These are phyloP conservation scores for Dynastes tityus DNA, from an alignment of 2,888 invertebrate genomes.

Conservation along the genomic window DNA sequence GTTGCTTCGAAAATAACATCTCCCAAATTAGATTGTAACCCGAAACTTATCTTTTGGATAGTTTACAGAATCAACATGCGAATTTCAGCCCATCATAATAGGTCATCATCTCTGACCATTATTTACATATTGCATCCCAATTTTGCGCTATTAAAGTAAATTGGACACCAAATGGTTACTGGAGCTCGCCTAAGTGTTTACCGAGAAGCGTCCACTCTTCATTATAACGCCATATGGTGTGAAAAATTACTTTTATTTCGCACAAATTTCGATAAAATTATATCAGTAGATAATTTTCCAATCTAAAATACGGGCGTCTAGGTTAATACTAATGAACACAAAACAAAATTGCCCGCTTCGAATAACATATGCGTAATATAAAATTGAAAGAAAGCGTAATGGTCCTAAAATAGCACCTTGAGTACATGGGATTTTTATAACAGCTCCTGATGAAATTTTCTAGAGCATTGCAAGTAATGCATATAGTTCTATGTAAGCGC, in stretches of 20 bases:
- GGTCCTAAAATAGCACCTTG: not conserved
- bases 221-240: slow-evolving; percentile 39
- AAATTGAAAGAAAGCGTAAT: not conserved
- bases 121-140: slow-evolving; percentile 31
- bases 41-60: slow-evolving; percentile 7
- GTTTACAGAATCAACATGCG: slow-evolving; percentile 13
- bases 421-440: not conserved
- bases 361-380: not conserved
- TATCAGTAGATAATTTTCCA: not conserved
- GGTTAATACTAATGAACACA: not conserved
- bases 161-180: slow-evolving; percentile 32
- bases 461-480: too few species aligned
- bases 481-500: too few species aligned
- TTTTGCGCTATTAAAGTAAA: slow-evolving; percentile 30
- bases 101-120: not conserved
- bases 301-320: not conserved
- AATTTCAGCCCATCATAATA: not conserved
- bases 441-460: too few species aligned
- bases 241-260: slow-evolving; percentile 24
- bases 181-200: slow-evolving; percentile 6
- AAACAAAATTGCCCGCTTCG: not conserved
- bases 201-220: not conserved
- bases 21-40: too few species aligned
- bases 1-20: too few species aligned
- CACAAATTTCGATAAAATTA: not conserved